Evolutionary conservation across 1,140 invertebrate species (phyloP).

Genomic region (Drosophila athabasca): DNA sequence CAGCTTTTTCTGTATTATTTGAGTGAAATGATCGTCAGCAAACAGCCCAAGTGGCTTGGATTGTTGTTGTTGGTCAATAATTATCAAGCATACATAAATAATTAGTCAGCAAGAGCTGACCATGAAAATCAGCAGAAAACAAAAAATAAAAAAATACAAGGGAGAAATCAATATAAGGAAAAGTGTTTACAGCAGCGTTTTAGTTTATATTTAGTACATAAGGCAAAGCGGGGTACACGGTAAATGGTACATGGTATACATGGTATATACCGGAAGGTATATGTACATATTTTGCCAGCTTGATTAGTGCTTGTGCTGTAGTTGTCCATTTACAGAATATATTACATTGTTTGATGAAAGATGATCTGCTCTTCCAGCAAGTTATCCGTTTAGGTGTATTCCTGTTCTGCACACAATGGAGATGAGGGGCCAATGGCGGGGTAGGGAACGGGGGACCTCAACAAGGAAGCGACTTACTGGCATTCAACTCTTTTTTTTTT

Average conservation of each 20-base stretch:
- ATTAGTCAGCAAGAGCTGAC: constrained; percentile 60
- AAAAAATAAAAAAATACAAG: constrained; percentile 19
- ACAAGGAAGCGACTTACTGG: too few relatives aligned
- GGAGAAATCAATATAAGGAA: constrained; percentile 27
- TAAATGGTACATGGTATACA: background rate
- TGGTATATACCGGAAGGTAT: too few relatives aligned
- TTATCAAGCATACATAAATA: constrained; percentile 41
- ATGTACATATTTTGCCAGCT: too few relatives aligned
- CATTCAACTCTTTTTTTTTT: too few relatives aligned
- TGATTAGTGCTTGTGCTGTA: too few relatives aligned
- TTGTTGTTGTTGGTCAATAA: constrained; percentile 23
- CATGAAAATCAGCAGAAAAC: constrained; percentile 52
- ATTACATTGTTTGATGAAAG: too few relatives aligned
- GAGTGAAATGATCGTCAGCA: constrained; percentile 38
- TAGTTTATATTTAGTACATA: constrained; percentile 1
- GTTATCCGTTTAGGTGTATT: too few relatives aligned
- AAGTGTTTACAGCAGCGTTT: constrained; percentile 25
- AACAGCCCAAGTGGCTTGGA: constrained; percentile 33
- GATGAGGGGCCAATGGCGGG: too few relatives aligned
- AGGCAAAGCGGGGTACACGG: background rate
- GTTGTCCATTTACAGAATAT: too few relatives aligned
- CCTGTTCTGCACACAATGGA: too few relatives aligned
- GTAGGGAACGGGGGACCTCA: too few relatives aligned
- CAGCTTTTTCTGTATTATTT: constrained; percentile 38
- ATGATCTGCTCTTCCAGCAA: too few relatives aligned